These are phyloP conservation scores for Cnemophilus loriae DNA, from an alignment of 2,113 vertebrate genomes.

Conservation along the genomic window DNA sequence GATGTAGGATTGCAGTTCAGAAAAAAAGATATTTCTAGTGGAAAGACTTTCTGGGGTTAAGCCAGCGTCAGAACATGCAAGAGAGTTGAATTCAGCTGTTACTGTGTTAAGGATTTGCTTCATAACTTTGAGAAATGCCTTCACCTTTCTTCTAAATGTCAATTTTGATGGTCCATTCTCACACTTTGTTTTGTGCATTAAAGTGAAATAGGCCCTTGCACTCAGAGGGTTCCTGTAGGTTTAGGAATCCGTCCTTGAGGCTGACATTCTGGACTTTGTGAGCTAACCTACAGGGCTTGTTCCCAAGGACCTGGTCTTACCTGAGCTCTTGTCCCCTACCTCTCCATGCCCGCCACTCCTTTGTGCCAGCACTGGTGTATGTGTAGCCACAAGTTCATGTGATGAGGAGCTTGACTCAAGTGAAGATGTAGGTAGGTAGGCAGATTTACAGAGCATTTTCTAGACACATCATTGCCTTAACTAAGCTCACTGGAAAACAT, in stretches of 20 bases:
- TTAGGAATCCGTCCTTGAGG: not conserved
- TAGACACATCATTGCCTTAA: not conserved
- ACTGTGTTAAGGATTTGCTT: rapidly evolving
- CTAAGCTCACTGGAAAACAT: not conserved
- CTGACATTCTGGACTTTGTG: not conserved
- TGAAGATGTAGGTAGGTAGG: not conserved
- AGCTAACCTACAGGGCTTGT: not conserved
- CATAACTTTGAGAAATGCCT: not conserved
- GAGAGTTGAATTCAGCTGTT: not conserved
- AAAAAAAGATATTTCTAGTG: not conserved
- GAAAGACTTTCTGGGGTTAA: not conserved
- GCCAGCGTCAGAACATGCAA: not conserved
- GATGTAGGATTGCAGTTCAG: not conserved
- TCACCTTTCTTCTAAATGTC: not conserved
- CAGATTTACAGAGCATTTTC: not conserved
- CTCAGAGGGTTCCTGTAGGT: not conserved
- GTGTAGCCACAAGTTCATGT: not conserved
- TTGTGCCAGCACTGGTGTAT: not conserved
- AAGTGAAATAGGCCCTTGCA: not conserved
- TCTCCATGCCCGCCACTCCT: not conserved
- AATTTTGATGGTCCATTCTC: not conserved
- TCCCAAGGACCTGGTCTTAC: not conserved
- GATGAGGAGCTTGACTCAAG: not conserved
- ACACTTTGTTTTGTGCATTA: not conserved
- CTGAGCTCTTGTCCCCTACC: not conserved